A percentile compares a stretch with the other conserved stretches of the same genome.
phyloP scores from a whole-genome alignment of 53 echinoderm and acorn worm genomes.

The Echinometra lucunter region DNA sequence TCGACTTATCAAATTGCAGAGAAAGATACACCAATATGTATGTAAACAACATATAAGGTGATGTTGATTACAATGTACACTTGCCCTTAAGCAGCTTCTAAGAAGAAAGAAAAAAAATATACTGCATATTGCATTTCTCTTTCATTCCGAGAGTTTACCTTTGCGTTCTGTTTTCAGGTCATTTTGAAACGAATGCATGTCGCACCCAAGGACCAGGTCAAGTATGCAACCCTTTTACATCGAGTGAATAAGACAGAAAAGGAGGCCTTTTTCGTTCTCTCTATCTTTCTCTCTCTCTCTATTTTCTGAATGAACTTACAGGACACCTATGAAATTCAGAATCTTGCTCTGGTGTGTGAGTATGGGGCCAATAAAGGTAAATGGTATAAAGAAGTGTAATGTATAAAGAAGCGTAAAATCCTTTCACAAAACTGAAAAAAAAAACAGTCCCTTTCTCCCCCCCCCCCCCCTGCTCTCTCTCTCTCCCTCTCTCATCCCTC shows the following conservation, averaged over 20 bases:
- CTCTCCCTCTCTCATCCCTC: no score
- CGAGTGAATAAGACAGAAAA: not conserved
- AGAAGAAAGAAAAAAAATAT: not conserved
- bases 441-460: no score
- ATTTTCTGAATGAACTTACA: constrained; percentile 13
- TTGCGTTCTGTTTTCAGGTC: not conserved
- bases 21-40: no score
- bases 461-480: no score
- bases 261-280: not conserved
- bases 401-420: no score
- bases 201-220: constrained; percentile 18
- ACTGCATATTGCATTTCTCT: not conserved
- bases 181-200: constrained; percentile 9
- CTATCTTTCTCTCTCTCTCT: no score
- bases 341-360: constrained; percentile 6
- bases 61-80: no score
- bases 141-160: not conserved
- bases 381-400: not conserved
- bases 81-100: no score
- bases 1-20: no score
- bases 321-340: not conserved
- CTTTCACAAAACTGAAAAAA: no score
- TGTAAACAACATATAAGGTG: no score
- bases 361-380: constrained; percentile 9
- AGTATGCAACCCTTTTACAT: not conserved